Percentiles rank a stretch among this genome's conserved stretches.
phyloP scores from a whole-genome alignment of 2,797 vertebrate species.

The Austrolebias charrua region DNA sequence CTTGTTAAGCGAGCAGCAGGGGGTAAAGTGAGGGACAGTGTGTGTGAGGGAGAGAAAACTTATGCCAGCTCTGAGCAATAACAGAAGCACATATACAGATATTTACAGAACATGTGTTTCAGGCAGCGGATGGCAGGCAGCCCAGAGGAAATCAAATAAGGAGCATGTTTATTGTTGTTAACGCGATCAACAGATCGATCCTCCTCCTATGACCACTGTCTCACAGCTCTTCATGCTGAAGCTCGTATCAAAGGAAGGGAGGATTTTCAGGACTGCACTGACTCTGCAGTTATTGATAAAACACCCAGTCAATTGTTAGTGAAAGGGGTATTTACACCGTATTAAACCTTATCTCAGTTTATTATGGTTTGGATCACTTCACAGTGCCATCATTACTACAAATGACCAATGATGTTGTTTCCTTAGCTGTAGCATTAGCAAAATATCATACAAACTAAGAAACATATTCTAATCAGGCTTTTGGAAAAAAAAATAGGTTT shows the following conservation, averaged over 20 bases:
- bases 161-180: constrained; percentile 49
- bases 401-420: neutral
- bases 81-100: constrained; percentile 34
- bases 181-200: constrained; percentile 48
- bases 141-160: constrained; percentile 51
- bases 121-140: constrained; percentile 32
- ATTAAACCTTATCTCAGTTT: neutral
- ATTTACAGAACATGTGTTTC: constrained; percentile 35
- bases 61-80: constrained; percentile 45
- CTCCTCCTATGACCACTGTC: constrained; percentile 21
- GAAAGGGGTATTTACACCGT: constrained; percentile 7
- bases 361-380: neutral
- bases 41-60: constrained; percentile 17
- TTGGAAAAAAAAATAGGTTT: no score
- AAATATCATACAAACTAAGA: no score
- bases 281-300: constrained; percentile 26
- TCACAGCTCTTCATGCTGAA: constrained; percentile 14
- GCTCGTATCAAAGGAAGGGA: neutral
- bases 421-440: no score
- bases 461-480: no score
- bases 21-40: constrained; percentile 39
- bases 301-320: constrained; percentile 29
- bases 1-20: constrained; percentile 53
- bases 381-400: neutral
- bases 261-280: constrained; percentile 14